phyloP scores from a whole-genome alignment of 2,797 vertebrate genomes.

The Lepilemur septentrionalis region DNA sequence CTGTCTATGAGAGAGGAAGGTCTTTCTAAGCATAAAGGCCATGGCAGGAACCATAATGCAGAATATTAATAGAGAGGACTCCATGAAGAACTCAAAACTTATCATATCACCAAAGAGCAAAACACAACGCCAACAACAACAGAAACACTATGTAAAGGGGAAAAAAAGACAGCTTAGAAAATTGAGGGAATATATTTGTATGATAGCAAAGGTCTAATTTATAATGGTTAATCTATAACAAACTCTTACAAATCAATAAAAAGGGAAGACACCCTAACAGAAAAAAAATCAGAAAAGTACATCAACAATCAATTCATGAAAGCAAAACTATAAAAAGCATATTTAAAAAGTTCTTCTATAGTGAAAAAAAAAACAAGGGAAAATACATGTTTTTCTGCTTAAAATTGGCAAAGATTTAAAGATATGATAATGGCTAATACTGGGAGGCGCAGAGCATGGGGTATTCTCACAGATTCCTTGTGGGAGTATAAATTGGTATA shows the following conservation, averaged over 20 bases:
- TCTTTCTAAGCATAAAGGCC: background rate
- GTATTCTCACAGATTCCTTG: fast-evolving
- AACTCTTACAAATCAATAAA: background rate
- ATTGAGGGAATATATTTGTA: background rate
- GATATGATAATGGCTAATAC: too few relatives aligned
- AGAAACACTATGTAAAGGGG: background rate
- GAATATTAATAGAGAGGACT: background rate
- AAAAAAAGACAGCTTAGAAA: background rate
- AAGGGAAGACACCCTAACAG: background rate
- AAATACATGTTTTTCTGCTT: background rate
- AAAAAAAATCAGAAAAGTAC: background rate
- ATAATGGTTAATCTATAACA: background rate
- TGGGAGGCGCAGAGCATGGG: too few relatives aligned
- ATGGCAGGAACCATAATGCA: background rate
- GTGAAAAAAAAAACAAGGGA: background rate
- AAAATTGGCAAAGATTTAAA: background rate
- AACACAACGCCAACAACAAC: background rate
- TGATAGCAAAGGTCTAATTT: background rate
- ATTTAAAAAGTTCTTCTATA: too few relatives aligned
- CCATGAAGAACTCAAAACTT: background rate
- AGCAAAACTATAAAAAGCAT: background rate
- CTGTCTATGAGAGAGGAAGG: background rate
- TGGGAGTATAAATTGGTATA: background rate
- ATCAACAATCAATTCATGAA: background rate
- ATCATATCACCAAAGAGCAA: background rate